Percentiles rank a stretch among this genome's conserved stretches.
These are phyloP conservation scores for Sorex araneus DNA, from an alignment of 2,113 vertebrate species.

Conservation along the genomic window DNA sequence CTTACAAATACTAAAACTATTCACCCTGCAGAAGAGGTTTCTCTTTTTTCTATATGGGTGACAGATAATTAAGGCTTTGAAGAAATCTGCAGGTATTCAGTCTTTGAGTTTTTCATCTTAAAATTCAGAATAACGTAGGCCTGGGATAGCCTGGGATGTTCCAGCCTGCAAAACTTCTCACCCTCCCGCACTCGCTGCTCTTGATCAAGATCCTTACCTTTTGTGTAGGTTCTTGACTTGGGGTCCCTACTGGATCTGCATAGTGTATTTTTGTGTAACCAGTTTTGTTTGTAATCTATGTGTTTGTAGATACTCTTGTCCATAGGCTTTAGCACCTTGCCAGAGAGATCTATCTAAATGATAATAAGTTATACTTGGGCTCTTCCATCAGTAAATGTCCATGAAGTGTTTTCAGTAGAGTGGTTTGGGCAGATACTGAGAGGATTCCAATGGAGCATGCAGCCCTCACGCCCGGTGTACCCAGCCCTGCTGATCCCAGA, in stretches of 20 bases:
- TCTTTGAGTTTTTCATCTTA: constrained; percentile 8
- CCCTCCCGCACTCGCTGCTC: no score
- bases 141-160: not conserved
- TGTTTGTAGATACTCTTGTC: not conserved
- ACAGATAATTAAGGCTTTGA: not conserved
- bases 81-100: not conserved
- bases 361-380: not conserved
- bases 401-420: not conserved
- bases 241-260: not conserved
- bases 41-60: not conserved
- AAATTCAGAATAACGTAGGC: not conserved
- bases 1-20: not conserved
- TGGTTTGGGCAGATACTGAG: constrained; percentile 31
- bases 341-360: not conserved
- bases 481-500: not conserved
- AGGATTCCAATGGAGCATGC: not conserved
- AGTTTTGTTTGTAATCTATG: constrained; percentile 1
- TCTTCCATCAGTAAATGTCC: not conserved
- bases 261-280: not conserved
- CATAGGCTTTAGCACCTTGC: not conserved
- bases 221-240: not conserved
- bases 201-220: not conserved
- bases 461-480: not conserved
- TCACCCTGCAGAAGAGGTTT: not conserved
- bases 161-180: not conserved